These are phyloP conservation scores for Eutolmus rufibarbis DNA, from an alignment of 2,888 invertebrate species.

Conservation along the genomic window DNA sequence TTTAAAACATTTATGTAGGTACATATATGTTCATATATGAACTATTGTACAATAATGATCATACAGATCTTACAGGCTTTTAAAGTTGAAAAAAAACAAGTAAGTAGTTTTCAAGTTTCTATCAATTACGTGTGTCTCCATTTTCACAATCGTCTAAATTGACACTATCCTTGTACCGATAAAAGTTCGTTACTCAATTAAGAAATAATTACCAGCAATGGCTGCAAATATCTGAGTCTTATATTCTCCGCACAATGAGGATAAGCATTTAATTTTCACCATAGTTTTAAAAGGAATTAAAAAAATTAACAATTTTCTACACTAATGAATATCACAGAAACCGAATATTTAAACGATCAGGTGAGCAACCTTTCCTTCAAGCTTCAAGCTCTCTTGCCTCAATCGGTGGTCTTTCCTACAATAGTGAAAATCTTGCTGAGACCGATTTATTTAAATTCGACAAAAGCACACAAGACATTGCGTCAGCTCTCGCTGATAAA, in stretches of 20 bases:
- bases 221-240: slow-evolving; percentile 1
- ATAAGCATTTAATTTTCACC: slow-evolving; percentile 7
- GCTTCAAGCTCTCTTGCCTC: not conserved
- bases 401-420: not conserved
- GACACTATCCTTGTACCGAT: not conserved
- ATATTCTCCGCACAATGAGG: not conserved
- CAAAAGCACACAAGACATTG: not conserved
- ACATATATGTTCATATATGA: too few relatives aligned
- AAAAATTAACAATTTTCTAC: not conserved
- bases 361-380: not conserved
- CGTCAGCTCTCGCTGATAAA: not conserved
- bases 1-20: too few relatives aligned
- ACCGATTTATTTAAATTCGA: not conserved
- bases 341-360: not conserved
- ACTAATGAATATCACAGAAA: not conserved
- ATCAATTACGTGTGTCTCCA: not conserved
- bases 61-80: not conserved
- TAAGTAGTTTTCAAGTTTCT: not conserved
- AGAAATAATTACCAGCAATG: slow-evolving; percentile 18
- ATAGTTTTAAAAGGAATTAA: not conserved
- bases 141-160: not conserved
- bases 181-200: not conserved
- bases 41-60: too few relatives aligned
- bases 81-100: not conserved
- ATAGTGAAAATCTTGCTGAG: not conserved